Conservation (phyloP, 2,113 vertebrate species). For the Tragulus kanchil region DNA sequence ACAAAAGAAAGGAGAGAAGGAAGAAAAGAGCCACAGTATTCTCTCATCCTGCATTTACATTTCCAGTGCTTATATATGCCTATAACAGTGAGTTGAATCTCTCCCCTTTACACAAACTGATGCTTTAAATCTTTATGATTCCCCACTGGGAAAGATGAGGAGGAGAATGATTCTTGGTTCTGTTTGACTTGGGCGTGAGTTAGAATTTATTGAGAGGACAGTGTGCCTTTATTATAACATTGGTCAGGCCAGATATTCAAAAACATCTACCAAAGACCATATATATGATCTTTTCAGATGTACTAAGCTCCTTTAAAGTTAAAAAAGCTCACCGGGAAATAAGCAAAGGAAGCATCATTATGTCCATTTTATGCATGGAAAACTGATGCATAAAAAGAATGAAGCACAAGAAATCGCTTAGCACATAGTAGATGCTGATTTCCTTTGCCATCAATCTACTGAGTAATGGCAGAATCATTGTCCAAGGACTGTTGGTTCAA, state of each 20-base stretch:
- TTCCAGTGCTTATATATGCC: background rate
- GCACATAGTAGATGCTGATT: background rate
- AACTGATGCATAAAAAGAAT: background rate
- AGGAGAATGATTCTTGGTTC: constrained; percentile 18
- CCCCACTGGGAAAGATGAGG: background rate
- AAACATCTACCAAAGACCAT: background rate
- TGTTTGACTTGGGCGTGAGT: background rate
- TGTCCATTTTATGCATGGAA: background rate
- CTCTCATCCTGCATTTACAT: background rate
- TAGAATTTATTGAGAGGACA: background rate
- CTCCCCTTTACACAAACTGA: background rate
- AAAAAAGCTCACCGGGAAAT: background rate
- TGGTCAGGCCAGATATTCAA: background rate
- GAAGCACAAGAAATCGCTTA: background rate
- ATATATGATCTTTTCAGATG: background rate
- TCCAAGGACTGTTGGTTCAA: background rate
- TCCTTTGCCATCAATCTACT: background rate
- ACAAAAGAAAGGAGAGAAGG: background rate
- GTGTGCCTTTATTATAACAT: background rate
- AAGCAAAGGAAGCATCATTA: background rate
- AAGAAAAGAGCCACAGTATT: background rate
- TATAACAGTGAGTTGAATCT: background rate
- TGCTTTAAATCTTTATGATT: background rate
- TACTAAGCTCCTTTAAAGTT: background rate
- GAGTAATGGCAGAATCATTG: background rate